These are phyloP conservation scores for Phylloscopus trochiloides DNA, from an alignment of 2,113 vertebrate genomes.

Conservation along the genomic window DNA sequence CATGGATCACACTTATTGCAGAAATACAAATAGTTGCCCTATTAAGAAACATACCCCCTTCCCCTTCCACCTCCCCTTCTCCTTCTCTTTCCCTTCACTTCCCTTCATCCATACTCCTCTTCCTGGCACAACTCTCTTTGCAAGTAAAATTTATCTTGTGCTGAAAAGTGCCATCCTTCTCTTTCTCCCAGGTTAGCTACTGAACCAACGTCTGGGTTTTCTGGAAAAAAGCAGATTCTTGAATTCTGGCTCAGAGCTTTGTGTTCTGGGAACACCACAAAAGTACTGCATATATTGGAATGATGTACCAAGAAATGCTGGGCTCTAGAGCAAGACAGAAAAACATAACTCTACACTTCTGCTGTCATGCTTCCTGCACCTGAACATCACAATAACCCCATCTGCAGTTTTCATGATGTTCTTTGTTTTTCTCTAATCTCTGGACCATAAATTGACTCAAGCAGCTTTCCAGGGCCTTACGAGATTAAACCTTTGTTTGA, in stretches of 20 bases:
- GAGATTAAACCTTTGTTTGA: not conserved
- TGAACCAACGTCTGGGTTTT: not conserved
- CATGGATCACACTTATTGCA: not conserved
- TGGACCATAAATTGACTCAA: not conserved
- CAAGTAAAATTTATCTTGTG: not conserved
- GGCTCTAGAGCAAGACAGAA: not conserved
- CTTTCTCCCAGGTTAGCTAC: not conserved
- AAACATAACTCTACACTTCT: not conserved
- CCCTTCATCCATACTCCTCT: not conserved
- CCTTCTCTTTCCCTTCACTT: not conserved
- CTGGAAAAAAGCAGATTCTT: not conserved
- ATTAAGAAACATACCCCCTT: not conserved
- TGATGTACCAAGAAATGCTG: not conserved
- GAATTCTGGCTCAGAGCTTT: not conserved
- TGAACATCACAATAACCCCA: not conserved
- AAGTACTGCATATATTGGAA: not conserved
- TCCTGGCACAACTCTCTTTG: not conserved
- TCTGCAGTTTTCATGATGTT: not conserved
- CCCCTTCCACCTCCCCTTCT: not conserved
- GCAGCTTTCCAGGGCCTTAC: not conserved
- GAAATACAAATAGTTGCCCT: not conserved
- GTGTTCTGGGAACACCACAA: not conserved
- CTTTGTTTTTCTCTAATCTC: not conserved
- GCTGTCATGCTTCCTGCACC: not conserved
- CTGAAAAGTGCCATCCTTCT: rapidly evolving